Conservation (phyloP, 2,888 invertebrate species). For the Dusona sp. region DNA sequence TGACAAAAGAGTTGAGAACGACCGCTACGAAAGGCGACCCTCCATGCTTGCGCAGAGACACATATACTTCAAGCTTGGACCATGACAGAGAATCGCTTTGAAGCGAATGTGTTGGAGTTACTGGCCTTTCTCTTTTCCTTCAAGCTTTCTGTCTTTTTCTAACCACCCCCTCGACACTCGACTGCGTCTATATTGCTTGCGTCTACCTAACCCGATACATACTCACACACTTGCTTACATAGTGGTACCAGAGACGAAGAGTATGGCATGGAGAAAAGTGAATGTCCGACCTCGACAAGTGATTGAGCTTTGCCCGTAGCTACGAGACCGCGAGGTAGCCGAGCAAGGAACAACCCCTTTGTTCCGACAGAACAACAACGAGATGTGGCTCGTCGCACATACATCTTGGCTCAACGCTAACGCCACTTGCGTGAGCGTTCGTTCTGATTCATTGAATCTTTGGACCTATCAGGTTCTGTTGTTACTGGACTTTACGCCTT, state of each 20-base stretch:
- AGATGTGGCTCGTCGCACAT: constrained; percentile 33
- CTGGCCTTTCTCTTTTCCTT: constrained; percentile 44
- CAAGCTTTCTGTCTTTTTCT: constrained; percentile 81
- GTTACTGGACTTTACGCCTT: constrained; percentile 48
- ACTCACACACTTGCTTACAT: background rate
- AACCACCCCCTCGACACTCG: constrained; percentile 43
- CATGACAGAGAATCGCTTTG: constrained; percentile 62
- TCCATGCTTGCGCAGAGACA: constrained; percentile 21
- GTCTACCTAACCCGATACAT: constrained; percentile 28
- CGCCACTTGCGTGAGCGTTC: constrained; percentile 55
- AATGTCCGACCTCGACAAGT: constrained; percentile 40
- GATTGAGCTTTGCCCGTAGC: constrained; percentile 44
- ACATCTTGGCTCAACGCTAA: constrained; percentile 59
- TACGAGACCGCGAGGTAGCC: constrained; percentile 53
- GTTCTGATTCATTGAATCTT: constrained; percentile 76
- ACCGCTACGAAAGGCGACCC: constrained; percentile 46
- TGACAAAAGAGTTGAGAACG: constrained; percentile 69
- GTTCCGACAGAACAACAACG: constrained; percentile 51
- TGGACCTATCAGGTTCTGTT: constrained; percentile 52
- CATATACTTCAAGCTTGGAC: constrained; percentile 25
- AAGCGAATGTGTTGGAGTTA: constrained; percentile 58
- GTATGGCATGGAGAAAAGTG: constrained; percentile 36
- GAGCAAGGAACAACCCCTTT: constrained; percentile 60
- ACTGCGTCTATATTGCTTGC: constrained; percentile 53
- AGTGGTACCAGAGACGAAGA: constrained; percentile 12